Percentiles rank a stretch among this genome's conserved stretches.
Conservation (phyloP, 2,888 invertebrate genomes). For the Sericinus montela region DNA sequence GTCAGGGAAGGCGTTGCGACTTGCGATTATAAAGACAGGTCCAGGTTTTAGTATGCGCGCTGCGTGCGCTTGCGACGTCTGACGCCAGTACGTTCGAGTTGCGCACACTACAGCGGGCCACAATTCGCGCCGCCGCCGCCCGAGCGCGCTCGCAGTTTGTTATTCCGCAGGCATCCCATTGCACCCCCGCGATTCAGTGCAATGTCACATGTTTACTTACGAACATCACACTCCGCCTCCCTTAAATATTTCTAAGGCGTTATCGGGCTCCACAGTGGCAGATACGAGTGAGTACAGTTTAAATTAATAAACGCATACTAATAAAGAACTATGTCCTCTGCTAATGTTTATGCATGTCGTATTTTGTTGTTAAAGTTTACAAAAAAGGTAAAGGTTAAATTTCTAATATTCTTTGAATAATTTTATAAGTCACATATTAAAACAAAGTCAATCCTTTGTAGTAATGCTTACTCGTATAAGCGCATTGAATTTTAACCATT, state of each 20-base stretch:
- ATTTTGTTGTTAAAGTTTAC: too few species aligned
- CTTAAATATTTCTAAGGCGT: slow-evolving; percentile 32
- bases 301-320: slow-evolving; percentile 1
- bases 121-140: slow-evolving; percentile 43
- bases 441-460: too few species aligned
- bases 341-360: too few species aligned
- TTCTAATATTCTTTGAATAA: too few species aligned
- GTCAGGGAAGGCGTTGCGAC: slow-evolving; percentile 58
- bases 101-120: slow-evolving; percentile 37
- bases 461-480: too few species aligned
- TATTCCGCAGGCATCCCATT: slow-evolving; percentile 59
- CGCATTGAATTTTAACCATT: too few species aligned
- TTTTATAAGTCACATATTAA: too few species aligned
- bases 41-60: slow-evolving; percentile 70
- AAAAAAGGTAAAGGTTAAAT: too few species aligned
- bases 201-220: slow-evolving; percentile 51
- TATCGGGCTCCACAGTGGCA: slow-evolving; percentile 38
- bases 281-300: slow-evolving; percentile 38
- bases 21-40: slow-evolving; percentile 64
- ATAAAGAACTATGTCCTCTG: too few species aligned
- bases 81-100: slow-evolving; percentile 56
- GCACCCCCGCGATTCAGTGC: slow-evolving; percentile 53
- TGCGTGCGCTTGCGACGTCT: slow-evolving; percentile 65
- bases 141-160: slow-evolving; percentile 25
- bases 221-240: slow-evolving; percentile 18